A percentile compares a stretch with the other conserved stretches of the same genome.
phyloP scores from a whole-genome alignment of 2,113 vertebrate genomes.

The Turnix velox region DNA sequence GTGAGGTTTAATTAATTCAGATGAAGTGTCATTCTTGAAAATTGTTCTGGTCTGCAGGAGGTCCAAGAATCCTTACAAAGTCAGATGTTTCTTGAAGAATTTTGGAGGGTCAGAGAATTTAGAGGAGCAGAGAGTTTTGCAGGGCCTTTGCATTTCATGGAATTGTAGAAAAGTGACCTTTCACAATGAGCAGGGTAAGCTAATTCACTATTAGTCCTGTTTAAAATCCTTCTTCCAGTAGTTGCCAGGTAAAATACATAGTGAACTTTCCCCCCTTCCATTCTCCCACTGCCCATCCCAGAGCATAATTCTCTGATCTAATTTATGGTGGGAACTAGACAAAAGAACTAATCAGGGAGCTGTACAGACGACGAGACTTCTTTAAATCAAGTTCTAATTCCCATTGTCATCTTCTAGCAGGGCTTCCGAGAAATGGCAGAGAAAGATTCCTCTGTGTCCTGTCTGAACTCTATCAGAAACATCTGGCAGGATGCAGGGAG shows the following conservation, averaged over 20 bases:
- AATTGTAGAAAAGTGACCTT: background rate
- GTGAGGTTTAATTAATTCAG: background rate
- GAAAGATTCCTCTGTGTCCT: background rate
- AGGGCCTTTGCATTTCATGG: background rate
- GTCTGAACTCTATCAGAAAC: background rate
- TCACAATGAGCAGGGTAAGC: background rate
- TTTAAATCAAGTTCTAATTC: slow-evolving; percentile 21
- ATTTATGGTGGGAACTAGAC: background rate
- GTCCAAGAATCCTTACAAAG: background rate
- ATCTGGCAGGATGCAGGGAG: background rate
- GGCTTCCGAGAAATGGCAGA: background rate
- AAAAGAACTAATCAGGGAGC: background rate
- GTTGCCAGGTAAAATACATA: background rate
- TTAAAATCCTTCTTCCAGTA: background rate
- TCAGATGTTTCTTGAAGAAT: background rate
- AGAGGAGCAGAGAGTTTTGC: background rate
- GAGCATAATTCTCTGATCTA: background rate
- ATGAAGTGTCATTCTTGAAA: background rate
- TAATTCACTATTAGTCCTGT: background rate
- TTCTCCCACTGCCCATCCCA: background rate
- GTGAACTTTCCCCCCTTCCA: background rate
- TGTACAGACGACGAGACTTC: background rate
- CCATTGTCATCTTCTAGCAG: slow-evolving; percentile 11
- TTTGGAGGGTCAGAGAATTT: background rate
- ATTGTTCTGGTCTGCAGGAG: background rate